A percentile compares a stretch with the other conserved stretches of the same genome.
These are phyloP conservation scores for Busseola fusca DNA, from an alignment of 2,888 invertebrate genomes.

Conservation along the genomic window DNA sequence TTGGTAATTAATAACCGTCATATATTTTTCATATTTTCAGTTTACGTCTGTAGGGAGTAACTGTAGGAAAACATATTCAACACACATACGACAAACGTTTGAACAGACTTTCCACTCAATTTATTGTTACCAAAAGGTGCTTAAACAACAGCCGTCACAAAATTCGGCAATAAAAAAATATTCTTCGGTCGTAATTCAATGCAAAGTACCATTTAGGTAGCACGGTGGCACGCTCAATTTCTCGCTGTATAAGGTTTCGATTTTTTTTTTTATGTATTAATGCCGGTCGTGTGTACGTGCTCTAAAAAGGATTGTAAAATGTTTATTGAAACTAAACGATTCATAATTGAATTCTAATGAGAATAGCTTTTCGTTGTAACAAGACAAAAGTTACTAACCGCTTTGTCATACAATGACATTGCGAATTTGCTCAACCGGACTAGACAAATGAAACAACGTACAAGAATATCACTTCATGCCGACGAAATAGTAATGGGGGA, in stretches of 20 bases:
- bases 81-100: slow-evolving; percentile 10
- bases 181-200: slow-evolving; percentile 55
- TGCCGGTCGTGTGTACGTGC: slow-evolving; percentile 12
- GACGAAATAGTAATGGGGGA: slow-evolving; percentile 26
- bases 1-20: neutral
- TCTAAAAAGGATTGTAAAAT: slow-evolving; percentile 22
- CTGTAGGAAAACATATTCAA: slow-evolving; percentile 4
- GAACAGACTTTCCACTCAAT: slow-evolving; percentile 44
- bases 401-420: slow-evolving; percentile 30
- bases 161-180: slow-evolving; percentile 57
- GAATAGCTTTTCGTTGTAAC: neutral
- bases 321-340: slow-evolving; percentile 7
- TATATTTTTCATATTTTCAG: neutral
- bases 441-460: slow-evolving; percentile 47
- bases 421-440: slow-evolving; percentile 9
- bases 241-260: slow-evolving; percentile 27
- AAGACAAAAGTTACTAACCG: slow-evolving; percentile 22
- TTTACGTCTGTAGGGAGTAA: neutral
- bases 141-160: slow-evolving; percentile 51
- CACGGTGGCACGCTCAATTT: slow-evolving; percentile 38
- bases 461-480: slow-evolving; percentile 18
- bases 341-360: slow-evolving; percentile 20
- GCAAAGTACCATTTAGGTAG: slow-evolving; percentile 54
- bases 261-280: slow-evolving; percentile 42
- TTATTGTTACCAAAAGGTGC: slow-evolving; percentile 42